These are phyloP conservation scores for Turdus rufiventris DNA, from an alignment of 2,113 vertebrate species.

Conservation along the genomic window DNA sequence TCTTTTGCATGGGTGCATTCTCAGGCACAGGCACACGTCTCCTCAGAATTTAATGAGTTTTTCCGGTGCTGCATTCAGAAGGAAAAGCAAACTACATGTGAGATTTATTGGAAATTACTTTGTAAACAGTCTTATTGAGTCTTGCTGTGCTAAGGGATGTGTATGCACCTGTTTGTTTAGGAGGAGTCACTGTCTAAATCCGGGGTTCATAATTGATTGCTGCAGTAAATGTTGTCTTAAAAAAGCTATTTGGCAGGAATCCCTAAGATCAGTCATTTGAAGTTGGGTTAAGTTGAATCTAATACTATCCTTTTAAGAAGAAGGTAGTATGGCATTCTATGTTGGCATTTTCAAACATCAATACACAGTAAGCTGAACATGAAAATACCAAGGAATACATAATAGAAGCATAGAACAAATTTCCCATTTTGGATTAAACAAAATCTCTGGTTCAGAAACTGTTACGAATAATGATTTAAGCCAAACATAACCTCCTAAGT, in stretches of 20 bases:
- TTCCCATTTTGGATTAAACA: background rate
- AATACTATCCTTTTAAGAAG: background rate
- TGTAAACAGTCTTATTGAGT: constrained; percentile 12
- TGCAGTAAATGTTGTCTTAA: background rate
- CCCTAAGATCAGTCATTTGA: background rate
- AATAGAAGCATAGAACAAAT: background rate
- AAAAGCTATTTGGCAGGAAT: constrained; percentile 8
- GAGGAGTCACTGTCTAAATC: background rate
- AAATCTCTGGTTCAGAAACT: background rate
- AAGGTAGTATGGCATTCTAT: background rate
- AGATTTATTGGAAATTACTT: constrained; percentile 29
- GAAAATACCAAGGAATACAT: background rate
- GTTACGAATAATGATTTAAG: background rate
- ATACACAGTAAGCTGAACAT: background rate
- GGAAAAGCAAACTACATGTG: background rate
- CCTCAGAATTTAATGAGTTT: background rate
- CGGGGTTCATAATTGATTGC: background rate
- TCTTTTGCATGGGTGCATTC: background rate
- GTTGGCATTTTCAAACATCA: background rate
- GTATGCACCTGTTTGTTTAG: background rate
- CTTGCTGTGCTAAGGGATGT: background rate
- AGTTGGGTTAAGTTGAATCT: background rate
- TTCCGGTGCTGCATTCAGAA: background rate
- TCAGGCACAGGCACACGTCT: background rate
- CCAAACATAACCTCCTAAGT: background rate